Base-by-base conservation (phyloP, 2,113 vertebrate genomes). In the Sinocyclocheilus grahami region DNA sequence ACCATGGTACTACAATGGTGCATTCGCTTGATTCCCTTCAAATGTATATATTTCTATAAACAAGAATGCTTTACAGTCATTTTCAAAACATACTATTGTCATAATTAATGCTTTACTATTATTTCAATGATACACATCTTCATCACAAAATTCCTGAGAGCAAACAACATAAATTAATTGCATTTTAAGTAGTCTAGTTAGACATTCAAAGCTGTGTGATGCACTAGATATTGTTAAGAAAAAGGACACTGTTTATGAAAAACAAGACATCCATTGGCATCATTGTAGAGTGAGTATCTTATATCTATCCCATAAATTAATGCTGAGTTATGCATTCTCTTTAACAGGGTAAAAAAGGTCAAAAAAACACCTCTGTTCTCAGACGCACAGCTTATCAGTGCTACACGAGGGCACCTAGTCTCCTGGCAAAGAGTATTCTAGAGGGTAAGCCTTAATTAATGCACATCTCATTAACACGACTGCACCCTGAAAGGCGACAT, bases 401-500 rank as follows among this genome's bases (percentile, higher is more conserved):
- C 86, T 93, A 93, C 86, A 85, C 88, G 60, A 90, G 91, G 90
- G 82, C 89, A 46, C 91, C 93, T 1, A 94, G 94, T 89, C 65
- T 92, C 46, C 77, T 94, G 85, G 88, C 94, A 33, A 95, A 94
- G 87, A 94, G 90, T 89, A 90, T 95, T 85, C 92, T 95, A 76
- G 88, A 95, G 91, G 95, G 95, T 96, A 92, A 91, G 85, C 79
- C 82, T 89, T 92, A 89, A 91, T 93, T 87, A 91, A 89, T 87
- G 58, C 55, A 14, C 85, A 87, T 87, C 89, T 92, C 75, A 89
- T 87, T 93, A 88, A 88, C 71, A 0, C 20, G 63, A 62, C 2
- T 51, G 58, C 60, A 83, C 76, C 77, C 76, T 75, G n/a, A 22
- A 7, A 83, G 83, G 78, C 46, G n/a, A 76, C 75, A 75, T 69